These are phyloP conservation scores for Tineola bisselliella DNA, from an alignment of 2,888 invertebrate genomes.

Conservation along the genomic window DNA sequence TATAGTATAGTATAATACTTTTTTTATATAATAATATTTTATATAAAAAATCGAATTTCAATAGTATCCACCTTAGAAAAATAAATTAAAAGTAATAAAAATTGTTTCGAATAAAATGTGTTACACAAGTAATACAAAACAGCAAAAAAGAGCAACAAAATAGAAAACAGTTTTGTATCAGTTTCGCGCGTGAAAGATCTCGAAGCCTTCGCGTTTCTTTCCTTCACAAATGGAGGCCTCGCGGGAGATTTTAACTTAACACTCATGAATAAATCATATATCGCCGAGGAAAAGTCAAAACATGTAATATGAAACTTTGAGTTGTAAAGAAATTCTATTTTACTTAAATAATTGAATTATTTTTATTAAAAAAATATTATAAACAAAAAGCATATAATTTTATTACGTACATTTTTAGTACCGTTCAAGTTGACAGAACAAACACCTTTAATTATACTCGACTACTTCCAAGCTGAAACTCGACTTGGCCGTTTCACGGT, in stretches of 20 bases:
- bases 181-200: background rate
- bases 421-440: no score
- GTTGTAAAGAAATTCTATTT: background rate
- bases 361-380: no score
- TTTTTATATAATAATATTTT: no score
- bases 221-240: background rate
- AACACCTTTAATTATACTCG: no score
- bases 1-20: no score
- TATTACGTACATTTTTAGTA: no score
- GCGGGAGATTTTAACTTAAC: slow-evolving; percentile 4
- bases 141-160: background rate
- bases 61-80: no score
- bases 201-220: background rate
- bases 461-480: no score
- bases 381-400: no score
- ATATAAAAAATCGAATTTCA: no score
- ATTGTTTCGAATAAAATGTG: background rate
- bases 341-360: background rate
- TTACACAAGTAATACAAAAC: background rate
- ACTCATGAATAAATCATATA: slow-evolving; percentile 5
- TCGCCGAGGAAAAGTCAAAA: slow-evolving; percentile 5
- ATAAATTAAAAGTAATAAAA: background rate
- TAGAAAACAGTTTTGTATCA: background rate
- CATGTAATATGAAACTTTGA: slow-evolving; percentile 4
- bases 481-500: no score